Conservation (phyloP, 2,797 vertebrate genomes). For the Liasis olivaceus region DNA sequence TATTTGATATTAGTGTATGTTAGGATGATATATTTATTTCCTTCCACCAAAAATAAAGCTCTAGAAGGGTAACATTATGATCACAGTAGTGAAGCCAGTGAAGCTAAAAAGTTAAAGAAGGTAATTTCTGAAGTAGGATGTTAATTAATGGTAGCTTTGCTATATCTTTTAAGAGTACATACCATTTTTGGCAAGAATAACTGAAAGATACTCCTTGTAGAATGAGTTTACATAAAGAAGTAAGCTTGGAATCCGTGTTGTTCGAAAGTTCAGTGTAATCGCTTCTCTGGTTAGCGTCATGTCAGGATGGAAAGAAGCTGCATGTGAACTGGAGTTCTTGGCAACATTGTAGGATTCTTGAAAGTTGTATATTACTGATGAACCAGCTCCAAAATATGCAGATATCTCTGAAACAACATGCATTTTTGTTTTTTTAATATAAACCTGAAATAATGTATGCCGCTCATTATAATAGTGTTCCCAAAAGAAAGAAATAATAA, state of each 20-base stretch:
- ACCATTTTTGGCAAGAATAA: constrained; percentile 88
- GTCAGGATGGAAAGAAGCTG: constrained; percentile 82
- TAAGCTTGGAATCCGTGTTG: constrained; percentile 80
- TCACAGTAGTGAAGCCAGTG: background rate
- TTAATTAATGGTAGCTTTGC: background rate
- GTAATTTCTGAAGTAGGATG: background rate
- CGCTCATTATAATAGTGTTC: background rate
- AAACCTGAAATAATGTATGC: background rate
- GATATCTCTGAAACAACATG: constrained; percentile 84
- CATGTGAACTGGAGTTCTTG: constrained; percentile 80
- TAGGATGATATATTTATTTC: background rate
- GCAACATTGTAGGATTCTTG: constrained; percentile 81
- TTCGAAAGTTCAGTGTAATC: constrained; percentile 86
- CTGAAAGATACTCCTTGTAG: constrained; percentile 84
- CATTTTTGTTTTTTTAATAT: constrained; percentile 30
- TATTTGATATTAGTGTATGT: background rate
- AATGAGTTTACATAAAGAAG: constrained; percentile 83
- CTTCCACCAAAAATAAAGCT: background rate
- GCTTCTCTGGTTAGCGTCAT: constrained; percentile 79
- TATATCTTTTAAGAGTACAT: background rate
- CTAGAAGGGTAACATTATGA: background rate
- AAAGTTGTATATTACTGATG: constrained; percentile 85
- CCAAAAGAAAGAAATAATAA: background rate
- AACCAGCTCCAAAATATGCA: constrained; percentile 83
- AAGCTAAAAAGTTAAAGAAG: background rate